A percentile compares a stretch with the other conserved stretches of the same genome.
phyloP scores from a whole-genome alignment of 2,888 invertebrate genomes.

The Melangyna quadrimaculata region DNA sequence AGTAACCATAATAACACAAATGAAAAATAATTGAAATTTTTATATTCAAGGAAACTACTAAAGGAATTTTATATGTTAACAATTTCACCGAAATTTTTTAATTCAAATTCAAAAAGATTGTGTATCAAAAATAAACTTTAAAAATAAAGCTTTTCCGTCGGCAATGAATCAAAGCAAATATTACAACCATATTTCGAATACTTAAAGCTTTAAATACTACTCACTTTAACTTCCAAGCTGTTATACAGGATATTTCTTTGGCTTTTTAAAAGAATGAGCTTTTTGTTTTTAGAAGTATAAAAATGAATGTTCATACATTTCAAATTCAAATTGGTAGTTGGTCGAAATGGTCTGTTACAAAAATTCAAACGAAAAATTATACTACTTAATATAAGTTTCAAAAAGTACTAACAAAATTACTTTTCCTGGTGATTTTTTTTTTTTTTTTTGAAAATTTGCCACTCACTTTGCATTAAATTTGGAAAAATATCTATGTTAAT shows the following conservation, averaged over 20 bases:
- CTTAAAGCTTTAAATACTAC: conserved; percentile 23
- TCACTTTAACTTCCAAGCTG: background rate
- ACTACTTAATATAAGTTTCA: no score
- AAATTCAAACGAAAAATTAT: no score
- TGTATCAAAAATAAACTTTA: background rate
- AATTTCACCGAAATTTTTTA: background rate
- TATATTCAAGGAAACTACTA: no score
- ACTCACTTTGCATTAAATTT: no score
- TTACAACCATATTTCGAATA: background rate
- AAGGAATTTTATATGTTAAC: background rate
- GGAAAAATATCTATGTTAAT: no score
- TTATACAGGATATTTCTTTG: background rate
- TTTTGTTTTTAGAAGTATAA: background rate
- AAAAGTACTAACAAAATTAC: no score
- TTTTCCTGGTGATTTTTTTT: no score
- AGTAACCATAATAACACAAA: no score
- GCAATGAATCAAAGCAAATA: background rate
- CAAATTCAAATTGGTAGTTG: background rate
- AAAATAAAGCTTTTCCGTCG: background rate
- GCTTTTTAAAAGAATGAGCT: background rate
- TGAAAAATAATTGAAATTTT: no score
- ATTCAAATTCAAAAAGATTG: background rate
- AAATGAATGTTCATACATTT: background rate
- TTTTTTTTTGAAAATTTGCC: no score
- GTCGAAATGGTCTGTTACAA: no score